A percentile compares a stretch with the other conserved stretches of the same genome.
Evolutionary conservation across 2,797 vertebrate genomes (phyloP).

Genomic region (Apodemus agrarius): DNA sequence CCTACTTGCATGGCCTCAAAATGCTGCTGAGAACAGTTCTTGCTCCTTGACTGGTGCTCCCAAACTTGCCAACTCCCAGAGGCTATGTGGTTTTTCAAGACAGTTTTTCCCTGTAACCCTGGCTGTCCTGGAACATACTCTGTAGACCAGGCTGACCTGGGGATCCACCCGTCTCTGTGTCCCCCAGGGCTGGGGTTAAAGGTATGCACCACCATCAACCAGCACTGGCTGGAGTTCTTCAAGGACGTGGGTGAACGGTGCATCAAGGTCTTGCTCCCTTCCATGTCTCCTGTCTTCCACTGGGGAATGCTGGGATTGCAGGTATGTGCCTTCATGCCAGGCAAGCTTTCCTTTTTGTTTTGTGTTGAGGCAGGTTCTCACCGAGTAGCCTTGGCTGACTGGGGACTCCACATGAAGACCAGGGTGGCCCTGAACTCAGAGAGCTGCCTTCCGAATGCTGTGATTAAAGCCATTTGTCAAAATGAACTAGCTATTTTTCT

Average conservation of each 20-base stretch:
- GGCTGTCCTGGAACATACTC: neutral
- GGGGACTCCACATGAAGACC: neutral
- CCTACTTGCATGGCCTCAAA: neutral
- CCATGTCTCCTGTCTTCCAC: neutral
- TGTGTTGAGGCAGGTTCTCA: neutral
- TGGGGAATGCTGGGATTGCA: neutral
- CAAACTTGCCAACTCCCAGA: constrained; percentile 67
- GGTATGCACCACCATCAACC: no score
- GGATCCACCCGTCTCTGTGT: no score
- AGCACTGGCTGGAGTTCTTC: neutral
- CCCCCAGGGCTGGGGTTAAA: no score
- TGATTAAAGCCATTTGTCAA: neutral
- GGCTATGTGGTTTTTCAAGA: neutral
- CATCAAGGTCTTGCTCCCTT: neutral
- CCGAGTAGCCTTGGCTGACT: neutral
- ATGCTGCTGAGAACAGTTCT: constrained; percentile 56
- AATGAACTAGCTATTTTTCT: neutral
- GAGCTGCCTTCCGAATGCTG: neutral
- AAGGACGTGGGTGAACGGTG: neutral
- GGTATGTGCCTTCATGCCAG: neutral
- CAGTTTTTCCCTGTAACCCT: neutral
- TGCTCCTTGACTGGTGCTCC: constrained; percentile 70
- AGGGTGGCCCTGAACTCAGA: neutral
- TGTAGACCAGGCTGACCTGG: neutral
- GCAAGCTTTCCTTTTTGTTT: neutral